phyloP scores from a whole-genome alignment of 1,140 invertebrate genomes.

The Dreissena polymorpha region DNA sequence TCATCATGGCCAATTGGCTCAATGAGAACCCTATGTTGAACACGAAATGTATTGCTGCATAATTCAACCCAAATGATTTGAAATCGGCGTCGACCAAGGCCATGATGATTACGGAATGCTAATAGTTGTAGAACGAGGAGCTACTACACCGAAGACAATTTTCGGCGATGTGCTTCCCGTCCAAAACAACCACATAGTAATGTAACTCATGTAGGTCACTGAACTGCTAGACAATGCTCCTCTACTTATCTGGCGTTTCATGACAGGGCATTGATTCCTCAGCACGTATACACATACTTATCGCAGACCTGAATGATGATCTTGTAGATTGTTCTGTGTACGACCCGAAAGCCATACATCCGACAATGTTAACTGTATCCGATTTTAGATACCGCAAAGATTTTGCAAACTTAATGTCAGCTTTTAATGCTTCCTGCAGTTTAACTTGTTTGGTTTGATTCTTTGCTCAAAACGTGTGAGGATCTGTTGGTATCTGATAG shows the following conservation, averaged over 20 bases:
- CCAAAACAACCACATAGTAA: not conserved
- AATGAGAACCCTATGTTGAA: conserved; percentile 8
- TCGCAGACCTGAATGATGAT: conserved; percentile 2
- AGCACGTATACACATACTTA: not conserved
- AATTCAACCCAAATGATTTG: too few relatives aligned
- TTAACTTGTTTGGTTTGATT: too few relatives aligned
- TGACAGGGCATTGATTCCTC: not conserved
- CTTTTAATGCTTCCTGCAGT: too few relatives aligned
- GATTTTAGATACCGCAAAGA: too few relatives aligned
- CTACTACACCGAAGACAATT: too few relatives aligned
- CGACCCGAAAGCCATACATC: not conserved
- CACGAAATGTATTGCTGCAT: not conserved
- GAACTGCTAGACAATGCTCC: too few relatives aligned
- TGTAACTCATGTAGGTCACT: not conserved
- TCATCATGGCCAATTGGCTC: not conserved
- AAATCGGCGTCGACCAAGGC: too few relatives aligned
- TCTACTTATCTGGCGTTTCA: not conserved
- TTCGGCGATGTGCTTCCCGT: not conserved
- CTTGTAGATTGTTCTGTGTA: not conserved
- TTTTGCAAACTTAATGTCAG: not conserved
- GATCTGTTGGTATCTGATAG: conserved; percentile 12
- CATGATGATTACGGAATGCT: too few relatives aligned
- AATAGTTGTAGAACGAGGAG: too few relatives aligned
- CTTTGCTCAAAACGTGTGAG: too few relatives aligned
- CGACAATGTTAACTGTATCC: not conserved